Conservation (phyloP, 2,113 vertebrate genomes). For the Lichenostomus cassidix region DNA sequence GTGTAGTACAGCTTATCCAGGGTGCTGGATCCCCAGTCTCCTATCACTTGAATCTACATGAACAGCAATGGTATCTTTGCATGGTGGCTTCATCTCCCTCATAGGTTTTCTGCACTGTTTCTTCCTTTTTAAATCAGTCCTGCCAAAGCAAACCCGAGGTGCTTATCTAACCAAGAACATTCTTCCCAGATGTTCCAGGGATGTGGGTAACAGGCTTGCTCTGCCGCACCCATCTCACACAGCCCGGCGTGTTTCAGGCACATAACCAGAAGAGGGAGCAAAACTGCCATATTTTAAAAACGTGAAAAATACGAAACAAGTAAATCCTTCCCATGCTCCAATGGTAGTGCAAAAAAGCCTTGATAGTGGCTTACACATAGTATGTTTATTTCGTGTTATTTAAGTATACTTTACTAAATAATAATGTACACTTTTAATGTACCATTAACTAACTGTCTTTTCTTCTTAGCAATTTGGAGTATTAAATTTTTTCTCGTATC, state of each 20-base stretch:
- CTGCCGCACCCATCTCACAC: rapidly evolving
- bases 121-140: not conserved
- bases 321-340: not conserved
- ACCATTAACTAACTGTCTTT: not conserved
- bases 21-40: not conserved
- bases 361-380: not conserved
- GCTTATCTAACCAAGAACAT: not conserved
- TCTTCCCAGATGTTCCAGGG: not conserved
- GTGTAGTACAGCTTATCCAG: not conserved
- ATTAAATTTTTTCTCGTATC: not conserved
- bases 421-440: not conserved
- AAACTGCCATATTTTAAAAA: constrained; percentile 38
- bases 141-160: not conserved
- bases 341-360: not conserved
- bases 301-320: not conserved
- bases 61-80: not conserved
- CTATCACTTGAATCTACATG: not conserved
- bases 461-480: not conserved
- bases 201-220: rapidly evolving
- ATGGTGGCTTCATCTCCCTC: rapidly evolving
- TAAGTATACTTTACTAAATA: not conserved
- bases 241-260: not conserved
- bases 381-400: not conserved
- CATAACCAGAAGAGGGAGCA: constrained; percentile 82
- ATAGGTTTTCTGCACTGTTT: not conserved